These are phyloP conservation scores for Pionites leucogaster DNA, from an alignment of 2,113 vertebrate genomes.

Conservation along the genomic window DNA sequence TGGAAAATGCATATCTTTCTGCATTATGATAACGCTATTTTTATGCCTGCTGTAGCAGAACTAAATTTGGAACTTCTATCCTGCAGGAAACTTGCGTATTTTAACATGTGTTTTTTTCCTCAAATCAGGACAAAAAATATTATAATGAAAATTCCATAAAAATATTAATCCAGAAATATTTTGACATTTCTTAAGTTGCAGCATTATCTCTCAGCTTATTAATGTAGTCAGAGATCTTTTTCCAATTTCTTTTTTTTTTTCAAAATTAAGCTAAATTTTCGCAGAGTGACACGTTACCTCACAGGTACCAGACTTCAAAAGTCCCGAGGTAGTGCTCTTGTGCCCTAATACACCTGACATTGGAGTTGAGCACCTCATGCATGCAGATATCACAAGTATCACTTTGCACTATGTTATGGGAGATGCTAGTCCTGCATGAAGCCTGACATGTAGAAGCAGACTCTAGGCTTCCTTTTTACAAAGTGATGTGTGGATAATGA, in stretches of 20 bases:
- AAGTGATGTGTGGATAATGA: background rate
- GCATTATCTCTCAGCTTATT: background rate
- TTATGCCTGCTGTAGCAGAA: background rate
- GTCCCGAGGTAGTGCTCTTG: background rate
- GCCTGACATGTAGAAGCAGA: background rate
- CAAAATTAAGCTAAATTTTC: background rate
- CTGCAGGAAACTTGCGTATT: background rate
- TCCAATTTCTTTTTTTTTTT: background rate
- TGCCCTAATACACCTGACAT: background rate
- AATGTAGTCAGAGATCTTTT: background rate
- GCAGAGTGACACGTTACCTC: background rate
- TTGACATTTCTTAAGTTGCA: background rate
- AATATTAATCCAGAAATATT: background rate
- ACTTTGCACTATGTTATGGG: background rate
- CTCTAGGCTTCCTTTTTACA: background rate
- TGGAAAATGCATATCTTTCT: background rate
- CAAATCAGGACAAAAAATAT: background rate
- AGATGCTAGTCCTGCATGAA: background rate
- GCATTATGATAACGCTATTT: background rate
- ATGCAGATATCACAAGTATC: too few relatives aligned
- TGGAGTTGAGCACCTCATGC: background rate
- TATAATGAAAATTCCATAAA: constrained; percentile 33
- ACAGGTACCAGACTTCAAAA: background rate
- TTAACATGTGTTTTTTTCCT: background rate
- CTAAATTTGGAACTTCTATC: constrained; percentile 28